These are phyloP conservation scores for Drosophila repletoides DNA, from an alignment of 1,140 invertebrate genomes.

Conservation along the genomic window DNA sequence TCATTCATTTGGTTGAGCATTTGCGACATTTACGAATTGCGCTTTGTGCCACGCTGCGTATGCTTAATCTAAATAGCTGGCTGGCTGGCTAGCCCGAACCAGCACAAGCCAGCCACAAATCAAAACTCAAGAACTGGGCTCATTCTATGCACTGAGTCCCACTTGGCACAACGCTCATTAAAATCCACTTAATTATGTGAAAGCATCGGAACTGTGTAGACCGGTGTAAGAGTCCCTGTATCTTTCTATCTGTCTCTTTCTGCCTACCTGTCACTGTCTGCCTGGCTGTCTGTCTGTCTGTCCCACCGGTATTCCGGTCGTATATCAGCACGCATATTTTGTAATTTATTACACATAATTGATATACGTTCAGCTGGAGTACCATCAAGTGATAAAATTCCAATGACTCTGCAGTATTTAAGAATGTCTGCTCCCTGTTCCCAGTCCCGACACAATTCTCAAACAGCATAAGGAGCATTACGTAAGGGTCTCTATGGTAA, in stretches of 20 bases:
- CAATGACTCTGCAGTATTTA: not conserved
- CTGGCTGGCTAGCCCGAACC: no score
- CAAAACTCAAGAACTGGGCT: constrained; percentile 20
- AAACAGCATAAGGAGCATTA: no score
- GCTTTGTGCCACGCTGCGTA: constrained; percentile 39
- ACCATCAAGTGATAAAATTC: constrained; percentile 9
- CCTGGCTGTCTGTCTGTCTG: not conserved
- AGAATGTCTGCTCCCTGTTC: not conserved
- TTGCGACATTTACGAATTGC: constrained; percentile 59
- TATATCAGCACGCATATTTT: constrained; percentile 36
- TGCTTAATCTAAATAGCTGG: constrained; percentile 58
- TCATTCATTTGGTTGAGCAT: constrained; percentile 18
- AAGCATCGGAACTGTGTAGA: constrained; percentile 5
- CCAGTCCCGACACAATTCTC: no score
- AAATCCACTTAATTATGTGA: constrained; percentile 73
- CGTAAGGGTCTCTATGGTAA: no score
- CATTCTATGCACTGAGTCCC: not conserved
- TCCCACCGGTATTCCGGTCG: not conserved
- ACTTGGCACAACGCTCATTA: constrained; percentile 52
- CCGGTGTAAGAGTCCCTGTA: constrained; percentile 13
- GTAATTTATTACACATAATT: constrained; percentile 74
- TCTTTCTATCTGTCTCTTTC: not conserved
- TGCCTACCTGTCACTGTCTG: not conserved
- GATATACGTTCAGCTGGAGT: constrained; percentile 49
- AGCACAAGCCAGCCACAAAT: constrained; percentile 45